Evolutionary conservation across 1,140 invertebrate genomes (phyloP), one percentile per base, ranked within the genome.

Genomic region (Drosophila kurseongensis): DNA sequence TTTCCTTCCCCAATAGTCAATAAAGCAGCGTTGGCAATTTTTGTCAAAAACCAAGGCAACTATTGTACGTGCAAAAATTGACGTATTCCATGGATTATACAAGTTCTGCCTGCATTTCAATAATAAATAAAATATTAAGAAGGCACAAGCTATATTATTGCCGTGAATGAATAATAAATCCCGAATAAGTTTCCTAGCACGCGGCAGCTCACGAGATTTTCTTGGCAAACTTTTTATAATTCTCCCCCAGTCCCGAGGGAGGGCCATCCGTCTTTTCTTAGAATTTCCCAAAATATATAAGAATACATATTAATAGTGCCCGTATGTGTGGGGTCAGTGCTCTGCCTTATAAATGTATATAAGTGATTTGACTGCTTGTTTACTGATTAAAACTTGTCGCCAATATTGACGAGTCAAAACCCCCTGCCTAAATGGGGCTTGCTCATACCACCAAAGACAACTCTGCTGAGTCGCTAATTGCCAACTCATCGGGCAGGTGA

Each of bases 161-260:
- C 5, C n/a, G 13, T 55, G 61, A 41, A 66, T 66, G 48, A 62
- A 62, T 62, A n/a, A n/a, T n/a, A n/a, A n/a, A n/a, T 62, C 38
- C 36, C 62, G 62, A 67, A 68, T 65, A 74, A 79, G 65, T 72
- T 84, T 59, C 47, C 32, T 14, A 23, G 36, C 67, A 57, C 41
- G 50, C 45, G 71, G 58, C 75, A 51, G 44, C 57, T 84, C 80
- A 85, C 81, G 77, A 80, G 80, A 80, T 77, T 81, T 82, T 81
- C 79, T 78, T 81, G 78, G 78, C 78, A 81, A 40, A 57, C 38
- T 63, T 29, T 56, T 9, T 29, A 48, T 16, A 32, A 13, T 40
- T 55, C 27, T 27, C 6, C 42, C 36, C n/a, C 40, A 40, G 32
- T 65, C 61, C 61, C 56, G 61, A 35, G 61, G 57, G 61, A 60